These are phyloP conservation scores for Scyliorhinus canicula DNA, from an alignment of 2,797 vertebrate genomes.

Conservation along the genomic window DNA sequence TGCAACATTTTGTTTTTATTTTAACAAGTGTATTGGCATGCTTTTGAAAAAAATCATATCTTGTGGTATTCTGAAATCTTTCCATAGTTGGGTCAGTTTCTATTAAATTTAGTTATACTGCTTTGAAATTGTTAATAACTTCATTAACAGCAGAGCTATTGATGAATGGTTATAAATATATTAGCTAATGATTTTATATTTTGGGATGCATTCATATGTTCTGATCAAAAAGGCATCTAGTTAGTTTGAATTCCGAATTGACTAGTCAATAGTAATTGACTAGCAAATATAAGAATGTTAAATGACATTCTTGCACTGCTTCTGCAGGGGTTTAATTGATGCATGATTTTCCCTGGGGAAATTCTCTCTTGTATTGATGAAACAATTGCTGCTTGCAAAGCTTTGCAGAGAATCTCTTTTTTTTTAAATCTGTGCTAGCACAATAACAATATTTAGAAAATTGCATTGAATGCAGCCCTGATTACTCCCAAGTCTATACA, in stretches of 20 bases:
- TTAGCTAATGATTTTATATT: background rate
- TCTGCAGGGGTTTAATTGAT: background rate
- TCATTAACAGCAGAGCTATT: background rate
- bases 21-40: background rate
- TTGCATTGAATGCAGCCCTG: background rate
- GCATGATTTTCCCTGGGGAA: background rate
- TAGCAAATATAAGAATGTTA: background rate
- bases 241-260: constrained; percentile 12
- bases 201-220: background rate
- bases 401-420: background rate
- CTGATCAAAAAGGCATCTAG: background rate
- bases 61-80: background rate
- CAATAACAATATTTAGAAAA: background rate
- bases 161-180: background rate
- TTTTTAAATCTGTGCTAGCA: background rate
- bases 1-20: background rate
- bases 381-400: background rate
- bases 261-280: background rate
- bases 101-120: background rate
- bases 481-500: background rate
- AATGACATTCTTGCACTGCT: background rate
- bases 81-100: background rate
- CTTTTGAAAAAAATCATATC: background rate
- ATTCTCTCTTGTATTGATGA: background rate
- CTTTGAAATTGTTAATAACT: background rate